These are phyloP conservation scores for Albula glossodonta DNA, from an alignment of 2,113 vertebrate genomes.

Conservation along the genomic window DNA sequence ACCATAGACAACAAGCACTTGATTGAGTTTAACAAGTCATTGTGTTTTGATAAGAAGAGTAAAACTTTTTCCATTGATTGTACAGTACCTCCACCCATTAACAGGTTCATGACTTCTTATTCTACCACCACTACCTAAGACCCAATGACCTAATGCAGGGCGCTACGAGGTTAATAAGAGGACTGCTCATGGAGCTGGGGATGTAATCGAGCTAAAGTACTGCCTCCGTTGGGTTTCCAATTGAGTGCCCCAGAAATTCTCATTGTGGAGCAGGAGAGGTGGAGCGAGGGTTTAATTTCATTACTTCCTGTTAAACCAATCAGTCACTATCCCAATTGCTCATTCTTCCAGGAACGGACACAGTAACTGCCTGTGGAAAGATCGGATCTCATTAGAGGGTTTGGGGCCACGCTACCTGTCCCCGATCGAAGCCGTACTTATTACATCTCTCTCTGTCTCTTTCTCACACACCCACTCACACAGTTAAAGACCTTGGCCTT, in stretches of 20 bases:
- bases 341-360: slow-evolving; percentile 44
- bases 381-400: slow-evolving; percentile 68
- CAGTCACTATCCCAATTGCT: slow-evolving; percentile 17
- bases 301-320: slow-evolving; percentile 44
- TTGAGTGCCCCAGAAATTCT: background rate
- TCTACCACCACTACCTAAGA: too few species aligned
- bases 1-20: too few species aligned
- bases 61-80: too few species aligned
- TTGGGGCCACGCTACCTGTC: slow-evolving; percentile 66
- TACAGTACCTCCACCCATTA: too few species aligned
- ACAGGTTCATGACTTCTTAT: too few species aligned
- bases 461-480: background rate
- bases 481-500: background rate
- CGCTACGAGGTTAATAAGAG: slow-evolving; percentile 28
- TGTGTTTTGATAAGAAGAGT: too few species aligned
- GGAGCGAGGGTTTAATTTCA: slow-evolving; percentile 33
- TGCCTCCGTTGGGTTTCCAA: background rate
- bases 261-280: background rate
- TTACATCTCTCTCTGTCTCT: slow-evolving; percentile 41
- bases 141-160: too few species aligned
- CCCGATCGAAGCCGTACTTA: slow-evolving; percentile 65
- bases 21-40: too few species aligned
- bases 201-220: background rate
- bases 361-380: slow-evolving; percentile 63
- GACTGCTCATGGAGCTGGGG: background rate